Evolutionary conservation across 2,888 invertebrate species (phyloP).

Genomic region (Cheilosia scutellata): DNA sequence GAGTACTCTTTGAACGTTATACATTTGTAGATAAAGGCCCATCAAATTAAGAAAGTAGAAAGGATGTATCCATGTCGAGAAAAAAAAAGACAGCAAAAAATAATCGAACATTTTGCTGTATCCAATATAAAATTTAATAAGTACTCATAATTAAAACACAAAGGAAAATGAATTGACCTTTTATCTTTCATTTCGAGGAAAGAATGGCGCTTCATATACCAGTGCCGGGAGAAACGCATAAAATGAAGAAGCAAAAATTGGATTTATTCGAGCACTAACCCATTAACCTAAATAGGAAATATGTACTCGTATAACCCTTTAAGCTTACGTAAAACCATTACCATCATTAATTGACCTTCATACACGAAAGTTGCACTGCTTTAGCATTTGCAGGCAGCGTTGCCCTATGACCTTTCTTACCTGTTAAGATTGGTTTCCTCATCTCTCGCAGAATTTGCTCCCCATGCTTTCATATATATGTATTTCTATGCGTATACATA

Average conservation of each 20-base stretch:
- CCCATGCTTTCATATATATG: neutral
- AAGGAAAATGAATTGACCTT: constrained; percentile 16
- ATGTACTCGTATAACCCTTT: neutral
- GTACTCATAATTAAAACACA: constrained; percentile 1
- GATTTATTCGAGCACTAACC: constrained; percentile 13
- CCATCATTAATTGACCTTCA: constrained; percentile 36
- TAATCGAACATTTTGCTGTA: neutral
- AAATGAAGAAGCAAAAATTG: neutral
- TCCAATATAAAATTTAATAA: neutral
- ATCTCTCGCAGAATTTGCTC: neutral
- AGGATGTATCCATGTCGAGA: too few relatives aligned
- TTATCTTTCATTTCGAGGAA: neutral
- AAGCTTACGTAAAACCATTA: constrained; percentile 24
- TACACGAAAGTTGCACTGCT: constrained; percentile 10
- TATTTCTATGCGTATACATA: neutral
- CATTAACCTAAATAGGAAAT: constrained; percentile 28
- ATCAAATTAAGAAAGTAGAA: too few relatives aligned
- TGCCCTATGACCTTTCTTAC: constrained; percentile 25
- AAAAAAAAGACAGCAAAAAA: too few relatives aligned
- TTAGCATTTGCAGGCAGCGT: neutral
- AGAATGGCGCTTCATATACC: neutral
- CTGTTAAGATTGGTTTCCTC: constrained; percentile 16
- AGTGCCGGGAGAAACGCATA: neutral
- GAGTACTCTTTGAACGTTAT: too few relatives aligned
- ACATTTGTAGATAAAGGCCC: too few relatives aligned